A percentile compares a stretch with the other conserved stretches of the same genome.
Conservation (phyloP, 2,888 invertebrate genomes). For the Sesamia inferens region DNA sequence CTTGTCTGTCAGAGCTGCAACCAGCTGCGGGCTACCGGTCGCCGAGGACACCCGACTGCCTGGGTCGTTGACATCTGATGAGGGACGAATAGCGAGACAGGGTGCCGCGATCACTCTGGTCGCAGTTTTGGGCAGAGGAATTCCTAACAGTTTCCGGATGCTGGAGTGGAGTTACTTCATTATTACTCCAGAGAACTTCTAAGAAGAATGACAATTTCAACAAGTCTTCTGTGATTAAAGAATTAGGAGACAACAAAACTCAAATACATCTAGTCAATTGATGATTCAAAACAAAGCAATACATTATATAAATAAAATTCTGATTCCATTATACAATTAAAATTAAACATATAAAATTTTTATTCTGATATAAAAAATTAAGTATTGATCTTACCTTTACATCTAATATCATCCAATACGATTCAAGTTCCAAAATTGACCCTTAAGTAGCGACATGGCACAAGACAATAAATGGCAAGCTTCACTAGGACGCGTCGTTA, state of each 20-base stretch:
- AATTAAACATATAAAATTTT: too few species aligned
- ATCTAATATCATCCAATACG: background rate
- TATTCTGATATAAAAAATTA: background rate
- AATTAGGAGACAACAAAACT: background rate
- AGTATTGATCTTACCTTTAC: background rate
- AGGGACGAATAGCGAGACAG: conserved; percentile 12
- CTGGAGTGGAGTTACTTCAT: background rate
- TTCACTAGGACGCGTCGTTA: conserved; percentile 32
- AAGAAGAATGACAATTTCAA: too few species aligned
- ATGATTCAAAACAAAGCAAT: background rate
- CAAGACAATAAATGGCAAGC: conserved; percentile 25
- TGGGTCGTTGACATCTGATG: conserved; percentile 54
- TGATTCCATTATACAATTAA: too few species aligned
- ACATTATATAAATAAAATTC: background rate
- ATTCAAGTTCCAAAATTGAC: background rate
- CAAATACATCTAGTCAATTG: background rate
- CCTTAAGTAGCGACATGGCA: conserved; percentile 9
- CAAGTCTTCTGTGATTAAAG: background rate
- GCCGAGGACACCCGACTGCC: conserved; percentile 37
- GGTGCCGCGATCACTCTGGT: conserved; percentile 23
- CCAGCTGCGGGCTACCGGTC: conserved; percentile 42
- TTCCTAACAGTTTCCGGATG: background rate
- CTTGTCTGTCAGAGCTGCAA: conserved; percentile 33
- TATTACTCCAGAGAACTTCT: background rate
- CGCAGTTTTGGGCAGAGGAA: conserved; percentile 1